Evolutionary conservation across 2,797 vertebrate species (phyloP), one percentile per base, ranked within the genome.

Genomic region (Discoglossus pictus): DNA sequence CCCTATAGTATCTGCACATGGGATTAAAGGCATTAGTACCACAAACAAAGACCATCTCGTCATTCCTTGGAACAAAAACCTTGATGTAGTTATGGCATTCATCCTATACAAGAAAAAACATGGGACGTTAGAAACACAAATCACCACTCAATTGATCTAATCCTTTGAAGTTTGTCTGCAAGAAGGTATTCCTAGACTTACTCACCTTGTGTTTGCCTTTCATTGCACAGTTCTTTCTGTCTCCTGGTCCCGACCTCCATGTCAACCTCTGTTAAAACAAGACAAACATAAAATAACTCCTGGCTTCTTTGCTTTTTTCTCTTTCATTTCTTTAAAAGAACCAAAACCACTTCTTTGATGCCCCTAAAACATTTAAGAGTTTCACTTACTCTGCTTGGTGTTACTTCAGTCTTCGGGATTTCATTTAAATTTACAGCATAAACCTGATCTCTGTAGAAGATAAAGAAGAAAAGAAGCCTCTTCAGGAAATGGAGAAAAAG

Each of bases 81-180:
- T 99, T 99, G 85, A 99, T 98, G 77, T 98, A 99, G 82, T 99
- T 99, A 88, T 99, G 97, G 86, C 97, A 99, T 87, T 99, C 97
- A 10, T 99, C 97, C 97, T 99, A 59, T 1, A 65, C 21, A n/a
- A 50, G 36, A 82, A 63, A 1, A 54, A 38, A 23, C 20, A 16
- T 46, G 27, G 50, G 58, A 38, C 27, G 23, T 60, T 60, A 61
- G 39, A 61, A 61, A 47, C 50, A 18, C 16, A 10, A 63, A 36
- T 13, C 46, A 34, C 31, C n/a, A 42, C 23, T 48, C 53, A n/a
- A 51, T 43, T 18, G 25, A 24, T 68, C 16, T 15, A 31, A 43
- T 35, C 46, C 52, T 68, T 60, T 60, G 65, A 67, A 50, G 44
- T 31, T 4, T 35, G 36, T 23, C 42, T 59, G 20, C 36, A 67